phyloP scores from a whole-genome alignment of 2,797 vertebrate species.

The Phoxinus dragarum region DNA sequence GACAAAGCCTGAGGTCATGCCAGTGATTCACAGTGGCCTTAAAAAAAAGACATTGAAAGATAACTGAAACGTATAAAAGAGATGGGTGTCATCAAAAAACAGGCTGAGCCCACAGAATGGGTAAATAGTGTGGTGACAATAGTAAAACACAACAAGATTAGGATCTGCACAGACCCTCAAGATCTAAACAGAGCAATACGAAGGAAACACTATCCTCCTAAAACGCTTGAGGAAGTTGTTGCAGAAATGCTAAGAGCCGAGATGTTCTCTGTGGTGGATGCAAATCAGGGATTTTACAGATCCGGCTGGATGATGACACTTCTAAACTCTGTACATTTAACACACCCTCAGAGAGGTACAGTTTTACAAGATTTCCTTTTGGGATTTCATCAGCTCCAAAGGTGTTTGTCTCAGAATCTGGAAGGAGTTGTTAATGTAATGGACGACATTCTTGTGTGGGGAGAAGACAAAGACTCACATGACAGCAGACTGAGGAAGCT shows the following conservation, averaged over 20 bases:
- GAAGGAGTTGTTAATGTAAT: background rate
- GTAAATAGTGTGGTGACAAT: constrained; percentile 33
- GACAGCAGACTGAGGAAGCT: too few species aligned
- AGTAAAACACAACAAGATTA: constrained; percentile 25
- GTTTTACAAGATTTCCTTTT: constrained; percentile 15
- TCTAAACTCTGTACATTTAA: constrained; percentile 10
- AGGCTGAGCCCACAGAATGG: constrained; percentile 27
- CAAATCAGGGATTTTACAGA: constrained; percentile 39
- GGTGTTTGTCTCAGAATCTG: constrained; percentile 13
- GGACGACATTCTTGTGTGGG: too few species aligned
- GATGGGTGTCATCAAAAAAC: constrained; percentile 24
- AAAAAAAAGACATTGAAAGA: background rate
- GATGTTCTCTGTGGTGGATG: too few species aligned
- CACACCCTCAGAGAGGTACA: background rate
- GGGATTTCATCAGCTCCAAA: constrained; percentile 14
- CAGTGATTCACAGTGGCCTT: constrained; percentile 39
- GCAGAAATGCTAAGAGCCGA: too few species aligned
- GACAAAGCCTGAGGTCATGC: background rate
- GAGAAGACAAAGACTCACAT: too few species aligned
- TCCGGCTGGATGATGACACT: constrained; percentile 42
- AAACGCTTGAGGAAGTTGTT: too few species aligned
- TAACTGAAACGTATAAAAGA: background rate
- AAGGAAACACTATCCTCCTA: background rate
- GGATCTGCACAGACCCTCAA: background rate
- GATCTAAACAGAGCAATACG: too few species aligned